Percentiles rank a stretch among this genome's conserved stretches.
Conservation (phyloP, 2,113 vertebrate species). For the Gopherus evgoodei region DNA sequence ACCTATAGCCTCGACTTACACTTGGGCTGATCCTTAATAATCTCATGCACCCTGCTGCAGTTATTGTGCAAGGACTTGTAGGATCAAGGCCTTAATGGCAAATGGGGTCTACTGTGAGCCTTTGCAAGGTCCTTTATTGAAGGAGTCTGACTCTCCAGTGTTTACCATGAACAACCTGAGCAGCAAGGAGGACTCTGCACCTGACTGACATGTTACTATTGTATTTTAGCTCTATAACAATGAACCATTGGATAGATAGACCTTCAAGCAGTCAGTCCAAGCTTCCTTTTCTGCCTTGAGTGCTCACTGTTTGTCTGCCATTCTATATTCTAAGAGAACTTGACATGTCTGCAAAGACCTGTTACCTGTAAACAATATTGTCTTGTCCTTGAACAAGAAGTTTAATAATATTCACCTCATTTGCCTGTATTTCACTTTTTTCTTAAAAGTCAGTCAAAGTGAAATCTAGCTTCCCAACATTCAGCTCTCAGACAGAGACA, state of each 20-base stretch:
- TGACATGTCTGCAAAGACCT: accelerated
- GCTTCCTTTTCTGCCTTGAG: not conserved
- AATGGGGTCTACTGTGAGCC: accelerated
- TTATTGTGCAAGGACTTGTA: not conserved
- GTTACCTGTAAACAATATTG: slow-evolving; percentile 27
- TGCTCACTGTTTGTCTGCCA: not conserved
- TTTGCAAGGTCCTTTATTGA: accelerated
- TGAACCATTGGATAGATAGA: accelerated
- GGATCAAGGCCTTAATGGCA: not conserved
- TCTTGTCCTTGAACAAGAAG: slow-evolving; percentile 24
- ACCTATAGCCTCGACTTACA: too few relatives aligned
- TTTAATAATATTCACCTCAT: not conserved
- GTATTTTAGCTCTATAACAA: not conserved
- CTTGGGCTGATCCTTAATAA: too few relatives aligned
- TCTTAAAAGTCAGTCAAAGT: accelerated
- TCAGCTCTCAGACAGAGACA: accelerated
- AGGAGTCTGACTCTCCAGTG: accelerated
- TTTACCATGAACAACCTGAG: accelerated
- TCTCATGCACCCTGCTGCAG: not conserved
- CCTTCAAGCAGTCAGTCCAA: accelerated
- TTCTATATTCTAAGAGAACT: accelerated
- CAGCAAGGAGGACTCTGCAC: not conserved
- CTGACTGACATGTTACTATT: not conserved
- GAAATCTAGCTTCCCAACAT: accelerated
- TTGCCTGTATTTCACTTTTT: not conserved